Conservation (phyloP, 2,888 invertebrate species). For the Epistrophe grossulariae region DNA sequence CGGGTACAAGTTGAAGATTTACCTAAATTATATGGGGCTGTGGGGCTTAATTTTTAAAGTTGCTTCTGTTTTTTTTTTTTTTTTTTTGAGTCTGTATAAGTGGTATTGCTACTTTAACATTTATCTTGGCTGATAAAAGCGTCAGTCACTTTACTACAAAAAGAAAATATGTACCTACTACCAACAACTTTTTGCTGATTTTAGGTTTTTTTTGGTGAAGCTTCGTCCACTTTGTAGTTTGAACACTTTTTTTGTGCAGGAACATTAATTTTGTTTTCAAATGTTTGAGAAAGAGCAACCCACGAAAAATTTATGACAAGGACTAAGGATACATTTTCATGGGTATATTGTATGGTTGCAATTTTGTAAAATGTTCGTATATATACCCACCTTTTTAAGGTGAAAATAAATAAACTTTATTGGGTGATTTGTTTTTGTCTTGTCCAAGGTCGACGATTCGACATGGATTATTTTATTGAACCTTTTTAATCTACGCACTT, state of each 20-base stretch:
- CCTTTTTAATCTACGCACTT: no score
- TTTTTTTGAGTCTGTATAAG: not conserved
- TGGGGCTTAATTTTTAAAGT: not conserved
- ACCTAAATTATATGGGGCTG: conserved; percentile 13
- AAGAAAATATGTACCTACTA: not conserved
- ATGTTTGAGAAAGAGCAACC: no score
- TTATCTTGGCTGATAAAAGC: not conserved
- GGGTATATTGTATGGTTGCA: not conserved
- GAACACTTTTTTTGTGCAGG: not conserved
- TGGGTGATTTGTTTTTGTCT: not conserved
- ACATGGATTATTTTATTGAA: no score
- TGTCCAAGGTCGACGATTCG: not conserved
- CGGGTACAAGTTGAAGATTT: conserved; percentile 29
- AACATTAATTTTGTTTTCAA: not conserved
- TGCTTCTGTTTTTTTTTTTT: not conserved
- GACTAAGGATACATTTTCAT: not conserved
- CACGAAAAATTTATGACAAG: not conserved
- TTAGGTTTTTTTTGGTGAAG: not conserved
- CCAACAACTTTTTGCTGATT: not conserved
- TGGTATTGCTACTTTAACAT: not conserved
- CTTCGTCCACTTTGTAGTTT: not conserved
- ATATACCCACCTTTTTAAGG: not conserved
- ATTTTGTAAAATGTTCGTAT: not conserved
- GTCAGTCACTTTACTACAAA: not conserved
- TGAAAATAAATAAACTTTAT: not conserved